Conservation (phyloP, 2,888 invertebrate species). For the Epiblema foenella region DNA sequence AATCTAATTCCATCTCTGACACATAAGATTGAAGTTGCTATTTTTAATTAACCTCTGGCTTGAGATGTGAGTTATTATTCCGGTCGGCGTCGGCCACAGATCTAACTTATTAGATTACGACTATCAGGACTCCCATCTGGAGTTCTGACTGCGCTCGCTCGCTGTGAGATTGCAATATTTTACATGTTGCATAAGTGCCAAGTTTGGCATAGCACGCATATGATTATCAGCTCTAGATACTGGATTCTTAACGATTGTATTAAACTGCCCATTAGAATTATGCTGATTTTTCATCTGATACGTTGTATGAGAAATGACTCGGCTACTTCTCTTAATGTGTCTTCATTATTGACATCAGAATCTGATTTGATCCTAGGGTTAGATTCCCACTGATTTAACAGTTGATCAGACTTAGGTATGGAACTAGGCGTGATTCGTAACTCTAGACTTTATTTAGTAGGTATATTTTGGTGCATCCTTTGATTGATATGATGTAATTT, state of each 20-base stretch:
- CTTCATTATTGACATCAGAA: constrained; percentile 27
- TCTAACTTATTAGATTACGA: constrained; percentile 84
- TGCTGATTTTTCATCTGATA: constrained; percentile 34
- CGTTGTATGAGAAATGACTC: constrained; percentile 25
- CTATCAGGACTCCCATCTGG: constrained; percentile 79
- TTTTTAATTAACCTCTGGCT: constrained; percentile 85
- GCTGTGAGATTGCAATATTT: constrained; percentile 80
- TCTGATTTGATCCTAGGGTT: neutral
- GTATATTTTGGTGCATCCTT: neutral
- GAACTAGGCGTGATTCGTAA: neutral
- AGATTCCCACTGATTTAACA: neutral
- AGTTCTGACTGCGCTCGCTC: constrained; percentile 58
- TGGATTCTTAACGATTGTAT: constrained; percentile 67
- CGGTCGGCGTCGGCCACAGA: constrained; percentile 78
- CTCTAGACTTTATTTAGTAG: neutral
- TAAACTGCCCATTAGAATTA: constrained; percentile 64
- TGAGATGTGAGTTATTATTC: constrained; percentile 79
- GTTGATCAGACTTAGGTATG: too few species aligned
- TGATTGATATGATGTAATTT: neutral
- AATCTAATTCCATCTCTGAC: constrained; percentile 76
- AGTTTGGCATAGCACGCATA: constrained; percentile 62
- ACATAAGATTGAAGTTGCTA: constrained; percentile 79
- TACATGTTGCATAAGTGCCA: constrained; percentile 75
- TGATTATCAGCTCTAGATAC: constrained; percentile 73
- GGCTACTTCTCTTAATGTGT: constrained; percentile 17